Conservation (phyloP, 2,113 vertebrate species). For the Cepphus grylle region DNA sequence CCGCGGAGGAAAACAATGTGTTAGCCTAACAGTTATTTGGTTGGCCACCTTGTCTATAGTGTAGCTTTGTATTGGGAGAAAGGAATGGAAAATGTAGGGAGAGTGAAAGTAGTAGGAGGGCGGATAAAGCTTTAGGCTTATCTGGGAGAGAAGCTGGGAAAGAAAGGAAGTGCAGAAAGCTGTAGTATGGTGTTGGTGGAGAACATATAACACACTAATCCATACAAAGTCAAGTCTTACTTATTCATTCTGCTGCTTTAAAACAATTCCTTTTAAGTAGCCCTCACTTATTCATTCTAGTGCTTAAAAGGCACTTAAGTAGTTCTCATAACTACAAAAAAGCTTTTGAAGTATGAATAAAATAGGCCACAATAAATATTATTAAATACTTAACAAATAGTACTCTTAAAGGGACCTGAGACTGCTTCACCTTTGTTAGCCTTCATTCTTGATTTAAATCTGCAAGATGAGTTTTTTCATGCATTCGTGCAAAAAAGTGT, state of each 20-base stretch:
- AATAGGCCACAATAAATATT: background rate
- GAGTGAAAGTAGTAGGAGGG: background rate
- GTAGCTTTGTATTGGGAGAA: background rate
- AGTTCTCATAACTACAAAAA: background rate
- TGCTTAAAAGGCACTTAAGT: background rate
- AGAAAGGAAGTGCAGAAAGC: background rate
- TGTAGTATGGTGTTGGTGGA: background rate
- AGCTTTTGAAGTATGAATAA: background rate
- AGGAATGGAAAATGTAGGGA: background rate
- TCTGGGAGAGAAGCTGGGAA: background rate
- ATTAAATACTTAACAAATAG: background rate
- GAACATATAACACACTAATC: background rate
- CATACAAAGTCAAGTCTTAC: background rate
- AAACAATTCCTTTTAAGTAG: background rate
- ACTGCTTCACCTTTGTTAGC: background rate
- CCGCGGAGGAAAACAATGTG: background rate
- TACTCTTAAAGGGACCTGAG: background rate
- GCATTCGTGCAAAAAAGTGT: background rate
- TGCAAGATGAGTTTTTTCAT: background rate
- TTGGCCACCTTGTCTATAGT: fast-evolving
- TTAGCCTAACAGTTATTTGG: background rate
- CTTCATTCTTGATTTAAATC: background rate
- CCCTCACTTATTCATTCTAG: background rate
- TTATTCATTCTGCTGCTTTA: background rate
- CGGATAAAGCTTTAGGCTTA: background rate